Conservation (phyloP, 2,797 vertebrate species). For the Amphiprion clarkii region DNA sequence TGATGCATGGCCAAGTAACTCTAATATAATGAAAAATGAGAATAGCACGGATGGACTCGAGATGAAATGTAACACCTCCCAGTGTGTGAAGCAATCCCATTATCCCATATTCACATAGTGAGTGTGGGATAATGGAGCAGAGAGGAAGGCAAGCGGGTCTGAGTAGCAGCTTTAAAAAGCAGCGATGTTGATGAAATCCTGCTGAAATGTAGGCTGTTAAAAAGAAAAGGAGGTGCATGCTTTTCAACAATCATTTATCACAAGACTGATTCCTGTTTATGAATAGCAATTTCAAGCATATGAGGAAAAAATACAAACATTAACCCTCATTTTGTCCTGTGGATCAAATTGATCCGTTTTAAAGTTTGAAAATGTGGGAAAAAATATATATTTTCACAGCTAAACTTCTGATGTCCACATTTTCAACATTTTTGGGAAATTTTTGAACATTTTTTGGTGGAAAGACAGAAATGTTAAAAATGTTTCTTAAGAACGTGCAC, state of each 20-base stretch:
- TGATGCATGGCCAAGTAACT: constrained; percentile 59
- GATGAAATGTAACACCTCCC: constrained; percentile 65
- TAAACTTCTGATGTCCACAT: too few relatives aligned
- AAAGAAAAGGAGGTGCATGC: neutral
- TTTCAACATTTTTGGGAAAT: too few relatives aligned
- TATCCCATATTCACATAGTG: constrained; percentile 50
- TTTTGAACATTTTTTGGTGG: too few relatives aligned
- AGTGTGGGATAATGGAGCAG: constrained; percentile 65
- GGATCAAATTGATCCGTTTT: too few relatives aligned
- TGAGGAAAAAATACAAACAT: neutral
- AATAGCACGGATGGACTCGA: constrained; percentile 23
- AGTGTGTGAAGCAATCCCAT: constrained; percentile 42
- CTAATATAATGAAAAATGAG: constrained; percentile 72
- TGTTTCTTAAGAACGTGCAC: too few relatives aligned
- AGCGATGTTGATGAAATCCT: constrained; percentile 38
- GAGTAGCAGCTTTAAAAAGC: constrained; percentile 30
- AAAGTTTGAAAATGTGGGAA: too few relatives aligned
- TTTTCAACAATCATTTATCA: neutral
- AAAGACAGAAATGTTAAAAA: too few relatives aligned
- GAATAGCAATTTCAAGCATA: neutral
- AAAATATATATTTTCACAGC: too few relatives aligned
- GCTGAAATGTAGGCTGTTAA: constrained; percentile 20
- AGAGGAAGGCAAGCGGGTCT: constrained; percentile 32
- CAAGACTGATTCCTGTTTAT: neutral
- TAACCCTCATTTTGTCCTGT: too few relatives aligned